Percentiles rank a stretch among this genome's conserved stretches.
Conservation (phyloP, 2,888 invertebrate genomes). For the Linnaemya tessellans region DNA sequence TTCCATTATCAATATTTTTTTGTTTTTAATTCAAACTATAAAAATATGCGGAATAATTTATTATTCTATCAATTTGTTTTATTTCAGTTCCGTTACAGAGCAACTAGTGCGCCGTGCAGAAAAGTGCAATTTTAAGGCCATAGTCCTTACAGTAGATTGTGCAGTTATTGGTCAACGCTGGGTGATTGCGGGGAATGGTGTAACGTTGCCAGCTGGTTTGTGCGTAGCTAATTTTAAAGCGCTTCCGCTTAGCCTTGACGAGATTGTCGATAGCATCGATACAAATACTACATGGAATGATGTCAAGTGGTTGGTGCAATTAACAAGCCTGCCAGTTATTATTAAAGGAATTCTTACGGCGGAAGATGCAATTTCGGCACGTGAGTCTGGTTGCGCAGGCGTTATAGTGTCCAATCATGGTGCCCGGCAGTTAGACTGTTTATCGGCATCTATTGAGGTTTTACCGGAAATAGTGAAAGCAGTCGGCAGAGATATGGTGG, state of each 20-base stretch:
- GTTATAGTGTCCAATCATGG: slow-evolving; percentile 97
- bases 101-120: slow-evolving; percentile 91
- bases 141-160: slow-evolving; percentile 94
- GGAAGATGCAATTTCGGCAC: slow-evolving; percentile 92
- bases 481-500: slow-evolving; percentile 88
- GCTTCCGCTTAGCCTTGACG: slow-evolving; percentile 83
- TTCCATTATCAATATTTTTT: too few relatives aligned
- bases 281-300: slow-evolving; percentile 89
- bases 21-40: too few relatives aligned
- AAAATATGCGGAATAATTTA: too few relatives aligned
- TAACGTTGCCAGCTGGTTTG: slow-evolving; percentile 91
- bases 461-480: slow-evolving; percentile 91
- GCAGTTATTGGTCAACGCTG: slow-evolving; percentile 93
- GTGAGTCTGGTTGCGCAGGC: slow-evolving; percentile 89
- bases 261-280: slow-evolving; percentile 91
- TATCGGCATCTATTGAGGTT: slow-evolving; percentile 92
- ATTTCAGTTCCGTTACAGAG: slow-evolving; percentile 86
- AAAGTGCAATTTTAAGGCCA: slow-evolving; percentile 91
- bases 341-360: slow-evolving; percentile 93
- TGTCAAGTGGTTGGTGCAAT: slow-evolving; percentile 92
- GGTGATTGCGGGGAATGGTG: slow-evolving; percentile 92
- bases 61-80: not conserved
- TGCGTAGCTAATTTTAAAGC: slow-evolving; percentile 92
- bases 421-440: slow-evolving; percentile 88
- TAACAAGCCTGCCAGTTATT: slow-evolving; percentile 91